Base-by-base conservation (phyloP, 2,888 invertebrate species). In the Clivina fossor region DNA sequence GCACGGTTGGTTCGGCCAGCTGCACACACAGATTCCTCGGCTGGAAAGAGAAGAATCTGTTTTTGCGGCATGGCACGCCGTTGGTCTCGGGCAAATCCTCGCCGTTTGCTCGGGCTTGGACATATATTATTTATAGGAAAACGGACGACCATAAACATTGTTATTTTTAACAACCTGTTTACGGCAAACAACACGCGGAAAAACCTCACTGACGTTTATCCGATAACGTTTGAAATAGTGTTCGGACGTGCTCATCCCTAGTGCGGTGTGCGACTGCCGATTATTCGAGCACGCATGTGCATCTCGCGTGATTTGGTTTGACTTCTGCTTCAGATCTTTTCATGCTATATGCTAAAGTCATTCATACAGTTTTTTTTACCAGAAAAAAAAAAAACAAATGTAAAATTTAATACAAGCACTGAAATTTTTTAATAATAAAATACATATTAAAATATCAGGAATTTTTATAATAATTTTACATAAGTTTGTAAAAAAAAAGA, bases 281-380 rank as follows among this genome's bases (percentile, higher is more conserved):
- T 63, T 72, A 74, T 32, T 77, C 60, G 16, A 78, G 77, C 57
- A 79, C 65, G n/a, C n/a, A n/a, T n/a, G n/a, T n/a, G n/a, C n/a
- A n/a, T n/a, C n/a, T n/a, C n/a, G n/a, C n/a, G n/a, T n/a, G n/a
- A n/a, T n/a, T n/a, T n/a, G n/a, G n/a, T n/a, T n/a, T n/a, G n/a
- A n/a, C n/a, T n/a, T n/a, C n/a, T n/a, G n/a, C n/a, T n/a, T n/a
- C n/a, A n/a, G n/a, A n/a, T n/a, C n/a, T n/a, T n/a, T n/a, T n/a
- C n/a, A n/a, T n/a, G n/a, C n/a, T n/a, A n/a, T n/a, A n/a, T n/a
- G n/a, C n/a, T n/a, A n/a, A n/a, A n/a, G n/a, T n/a, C n/a, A n/a
- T n/a, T n/a, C n/a, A n/a, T n/a, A n/a, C n/a, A n/a, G n/a, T n/a
- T n/a, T n/a, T n/a, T n/a, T n/a, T n/a, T n/a, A n/a, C n/a, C n/a